Evolutionary conservation across 2,888 invertebrate species (phyloP), one percentile per base, ranked within the genome.

Genomic region (Noctua janthina): DNA sequence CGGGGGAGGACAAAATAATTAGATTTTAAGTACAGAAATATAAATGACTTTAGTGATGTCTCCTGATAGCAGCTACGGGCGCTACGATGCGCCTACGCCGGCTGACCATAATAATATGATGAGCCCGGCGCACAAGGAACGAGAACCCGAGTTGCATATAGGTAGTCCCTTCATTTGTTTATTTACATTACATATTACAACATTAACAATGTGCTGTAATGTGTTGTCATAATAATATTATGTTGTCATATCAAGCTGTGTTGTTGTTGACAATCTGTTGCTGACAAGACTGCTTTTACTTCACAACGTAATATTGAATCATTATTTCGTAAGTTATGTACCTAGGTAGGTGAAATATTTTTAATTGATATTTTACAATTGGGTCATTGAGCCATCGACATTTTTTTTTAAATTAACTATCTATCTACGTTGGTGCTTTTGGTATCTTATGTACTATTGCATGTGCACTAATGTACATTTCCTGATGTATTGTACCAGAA

Each of bases 141-240:
- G 98, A 82, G 98, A 98, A 93, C 98, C 98, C 59, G 98, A 98
- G 90, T 97, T 98, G 82, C 98, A 98, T 94, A 98, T 98, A 97
- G 98, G 98, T 98, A 96, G 90, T 75, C 77, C 68, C 70, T 87
- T 79, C 64, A 71, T 74, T 81, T 80, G 87, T 76, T 81, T 84
- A 78, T 86, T 82, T 86, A 86, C 82, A 80, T 80, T 72, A 81
- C 39, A 66, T 35, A 84, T 70, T 80, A 70, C 79, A 84, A 59
- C 51, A 78, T 87, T 81, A 79, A 70, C 68, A 54, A 75, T 79
- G 81, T 80, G 76, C 39, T 75, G 78, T 86, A 83, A 80, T 85
- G 64, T 62, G 71, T 72, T 75, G 64, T 82, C 67, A 74, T 64
- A 79, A 64, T 74, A 80, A 66, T 66, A 39, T 72, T 49, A 66